Base-by-base conservation (phyloP, 2,888 invertebrate genomes). In the Eupsilia transversa region DNA sequence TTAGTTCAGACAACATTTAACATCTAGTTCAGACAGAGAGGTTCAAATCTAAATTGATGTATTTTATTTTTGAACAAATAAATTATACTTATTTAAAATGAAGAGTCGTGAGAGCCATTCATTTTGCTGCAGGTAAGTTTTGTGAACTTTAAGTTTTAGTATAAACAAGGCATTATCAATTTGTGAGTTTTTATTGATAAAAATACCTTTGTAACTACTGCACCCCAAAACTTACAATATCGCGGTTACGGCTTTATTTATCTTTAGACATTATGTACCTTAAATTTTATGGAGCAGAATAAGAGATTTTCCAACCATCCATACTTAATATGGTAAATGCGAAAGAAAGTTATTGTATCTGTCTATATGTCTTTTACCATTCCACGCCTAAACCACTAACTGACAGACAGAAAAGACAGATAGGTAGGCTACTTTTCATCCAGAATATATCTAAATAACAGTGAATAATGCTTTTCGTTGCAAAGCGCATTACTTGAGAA, bases 31-130 rank as follows among this genome's bases (percentile, higher is more conserved):
- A n/a, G n/a, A n/a, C n/a, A n/a, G n/a, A n/a, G n/a, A n/a, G n/a
- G n/a, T n/a, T n/a, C n/a, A n/a, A n/a, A n/a, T n/a, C n/a, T n/a
- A n/a, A n/a, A n/a, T n/a, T n/a, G n/a, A n/a, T n/a, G n/a, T n/a
- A n/a, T n/a, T n/a, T n/a, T n/a, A n/a, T n/a, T n/a, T n/a, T n/a
- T n/a, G n/a, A n/a, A n/a, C n/a, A n/a, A n/a, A n/a, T n/a, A n/a
- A n/a, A n/a, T n/a, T n/a, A n/a, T n/a, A n/a, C n/a, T n/a, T n/a
- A 61, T 70, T 54, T 46, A 17, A 7, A 49, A 70, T 54, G 61
- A 49, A 20, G 14, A 60, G 38, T 35, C 9, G 43, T 60, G 23
- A 10, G n/a, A 27, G n/a, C 9, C 14, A 9, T 12, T 38, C 7
- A 23, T 17, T 35, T 9, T 14, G 17, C 10, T 27, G 35, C 23